A percentile compares a stretch with the other conserved stretches of the same genome.
phyloP scores from a whole-genome alignment of 2,797 vertebrate genomes.

The Pseudocheirus occidentalis region DNA sequence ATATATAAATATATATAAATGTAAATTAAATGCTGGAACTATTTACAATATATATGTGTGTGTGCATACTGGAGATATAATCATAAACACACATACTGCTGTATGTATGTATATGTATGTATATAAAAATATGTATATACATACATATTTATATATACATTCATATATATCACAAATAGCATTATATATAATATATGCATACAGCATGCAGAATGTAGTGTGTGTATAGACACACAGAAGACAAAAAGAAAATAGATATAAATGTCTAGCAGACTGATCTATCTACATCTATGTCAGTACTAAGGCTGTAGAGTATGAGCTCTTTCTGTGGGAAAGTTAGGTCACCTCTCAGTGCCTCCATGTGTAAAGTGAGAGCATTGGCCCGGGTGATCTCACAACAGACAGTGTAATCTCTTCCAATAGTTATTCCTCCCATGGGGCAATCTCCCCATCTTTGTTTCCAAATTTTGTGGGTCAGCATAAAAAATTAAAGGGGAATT shows the following conservation, averaged over 20 bases:
- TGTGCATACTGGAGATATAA: not conserved
- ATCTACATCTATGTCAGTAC: not conserved
- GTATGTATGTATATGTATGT: not conserved
- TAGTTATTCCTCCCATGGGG: no score
- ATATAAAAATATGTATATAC: not conserved
- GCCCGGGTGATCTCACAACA: no score
- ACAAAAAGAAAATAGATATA: not conserved
- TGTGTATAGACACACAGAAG: not conserved
- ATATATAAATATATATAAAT: no score
- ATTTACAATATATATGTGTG: not conserved
- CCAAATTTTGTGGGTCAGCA: no score
- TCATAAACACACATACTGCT: not conserved
- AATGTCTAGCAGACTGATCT: not conserved
- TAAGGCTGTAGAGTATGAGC: no score
- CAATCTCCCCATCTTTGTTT: no score
- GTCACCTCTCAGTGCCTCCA: no score
- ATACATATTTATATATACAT: not conserved
- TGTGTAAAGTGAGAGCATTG: no score
- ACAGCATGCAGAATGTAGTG: not conserved
- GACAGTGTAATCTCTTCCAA: no score
- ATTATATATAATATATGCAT: not conserved
- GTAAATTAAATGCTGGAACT: not conserved
- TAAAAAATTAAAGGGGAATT: no score
- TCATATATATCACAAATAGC: not conserved
- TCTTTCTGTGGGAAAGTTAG: no score